Evolutionary conservation across 2,797 vertebrate species (phyloP).

Genomic region (Eulemur albifrons): DNA sequence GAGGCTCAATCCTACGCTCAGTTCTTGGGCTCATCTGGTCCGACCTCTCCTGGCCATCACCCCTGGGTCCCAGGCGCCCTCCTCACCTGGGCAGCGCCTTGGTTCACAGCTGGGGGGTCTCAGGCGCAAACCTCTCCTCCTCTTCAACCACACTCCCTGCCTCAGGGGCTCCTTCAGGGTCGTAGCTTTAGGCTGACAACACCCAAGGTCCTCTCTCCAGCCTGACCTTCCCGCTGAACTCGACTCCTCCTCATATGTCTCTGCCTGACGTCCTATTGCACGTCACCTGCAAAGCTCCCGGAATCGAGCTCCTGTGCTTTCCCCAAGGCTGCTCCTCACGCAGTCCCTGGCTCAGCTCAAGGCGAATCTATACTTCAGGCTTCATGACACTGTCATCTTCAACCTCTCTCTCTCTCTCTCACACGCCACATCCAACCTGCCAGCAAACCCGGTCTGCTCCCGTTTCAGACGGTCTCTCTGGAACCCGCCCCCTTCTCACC

Average conservation of each 20-base stretch:
- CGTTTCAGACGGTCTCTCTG: rapidly evolving
- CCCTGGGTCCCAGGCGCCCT: neutral
- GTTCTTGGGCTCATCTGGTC: neutral
- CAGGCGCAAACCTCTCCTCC: neutral
- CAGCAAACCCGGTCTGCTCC: neutral
- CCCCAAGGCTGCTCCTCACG: neutral
- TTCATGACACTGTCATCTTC: neutral
- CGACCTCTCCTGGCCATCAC: rapidly evolving
- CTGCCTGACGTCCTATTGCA: neutral
- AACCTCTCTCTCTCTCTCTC: neutral
- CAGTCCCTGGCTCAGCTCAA: neutral
- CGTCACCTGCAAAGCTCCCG: neutral
- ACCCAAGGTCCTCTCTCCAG: neutral
- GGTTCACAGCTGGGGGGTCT: neutral
- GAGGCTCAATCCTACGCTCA: neutral
- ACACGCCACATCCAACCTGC: rapidly evolving
- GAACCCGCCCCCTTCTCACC: neutral
- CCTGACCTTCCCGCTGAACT: neutral
- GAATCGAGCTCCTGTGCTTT: neutral
- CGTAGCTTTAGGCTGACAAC: neutral
- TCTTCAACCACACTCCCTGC: neutral
- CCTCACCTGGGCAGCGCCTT: neutral
- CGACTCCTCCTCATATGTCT: neutral
- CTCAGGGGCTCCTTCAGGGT: neutral
- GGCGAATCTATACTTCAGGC: neutral